Base-by-base conservation (phyloP, 2,797 vertebrate species). In the Danio tinwini region DNA sequence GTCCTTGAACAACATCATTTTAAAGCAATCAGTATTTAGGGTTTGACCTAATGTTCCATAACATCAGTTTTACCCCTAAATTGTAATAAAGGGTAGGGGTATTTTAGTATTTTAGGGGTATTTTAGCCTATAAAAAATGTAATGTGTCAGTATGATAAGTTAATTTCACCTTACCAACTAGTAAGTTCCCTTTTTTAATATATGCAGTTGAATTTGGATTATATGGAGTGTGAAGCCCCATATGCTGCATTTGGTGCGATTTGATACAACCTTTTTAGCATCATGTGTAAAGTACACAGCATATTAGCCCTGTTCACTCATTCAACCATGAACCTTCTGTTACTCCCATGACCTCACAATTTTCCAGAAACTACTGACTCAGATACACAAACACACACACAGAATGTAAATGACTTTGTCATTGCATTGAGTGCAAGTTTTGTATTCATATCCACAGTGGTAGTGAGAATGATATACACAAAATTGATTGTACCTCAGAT, bases 241-340 rank as follows among this genome's bases (percentile, higher is more conserved):
- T 21, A 42, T 21, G 53, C 44, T 68, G 53, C 64, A 49, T 67
- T 76, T 55, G 44, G 39, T 42, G 39, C 45, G 14, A 68, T 67
- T 56, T 37, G 21, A 68, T 14, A 76, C 40, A 45, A 16, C 55
- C 3, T 7, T 29, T 55, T 55, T 29, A 63, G 45, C 11, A 14
- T 52, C 16, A 53, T 52, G 61, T 64, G 49, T 69, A 42, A 56
- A 56, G 49, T 5, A 39, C 52, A 47, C 12, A 77, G 17, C 44
- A 69, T 56, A 37, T 59, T 40, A 59, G 12, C 29, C 21, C 1
- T 68, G n/a, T 47, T 77, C 47, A 19, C 21, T 8, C 7, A 39
- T 4, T 58, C 16, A 61, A 19, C 42, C 55, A 39, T 74, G 14
- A 74, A 37, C 44, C 71, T 61, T 37, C 19, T 5, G 21, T 52